Conservation (phyloP, 2,888 invertebrate species). For the Acleris sparsana region DNA sequence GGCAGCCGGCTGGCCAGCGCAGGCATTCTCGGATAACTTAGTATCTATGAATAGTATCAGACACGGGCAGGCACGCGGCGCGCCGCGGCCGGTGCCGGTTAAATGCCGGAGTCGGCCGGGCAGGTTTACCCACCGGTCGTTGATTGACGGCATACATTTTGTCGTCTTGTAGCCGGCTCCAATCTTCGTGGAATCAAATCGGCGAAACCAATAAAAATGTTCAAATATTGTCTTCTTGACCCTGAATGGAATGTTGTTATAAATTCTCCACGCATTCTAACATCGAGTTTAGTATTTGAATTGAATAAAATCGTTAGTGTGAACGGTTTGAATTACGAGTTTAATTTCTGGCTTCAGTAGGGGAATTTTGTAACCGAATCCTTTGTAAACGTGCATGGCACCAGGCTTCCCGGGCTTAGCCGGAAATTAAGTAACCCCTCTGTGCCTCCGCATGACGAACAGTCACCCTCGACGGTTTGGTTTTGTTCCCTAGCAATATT, state of each 20-base stretch:
- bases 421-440: slow-evolving; percentile 75
- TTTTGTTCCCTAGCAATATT: slow-evolving; percentile 76
- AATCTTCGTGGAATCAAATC: slow-evolving; percentile 6
- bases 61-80: slow-evolving; percentile 59
- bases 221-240: slow-evolving; percentile 12
- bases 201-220: slow-evolving; percentile 1
- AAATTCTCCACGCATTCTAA: slow-evolving; percentile 10
- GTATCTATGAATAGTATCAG: slow-evolving; percentile 64
- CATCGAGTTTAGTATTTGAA: not conserved
- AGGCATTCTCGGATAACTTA: slow-evolving; percentile 40
- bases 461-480: slow-evolving; percentile 61
- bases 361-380: slow-evolving; percentile 47
- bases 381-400: slow-evolving; percentile 43
- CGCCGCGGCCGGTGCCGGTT: slow-evolving; percentile 75
- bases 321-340: slow-evolving; percentile 1
- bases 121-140: slow-evolving; percentile 70
- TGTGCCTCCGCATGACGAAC: slow-evolving; percentile 42
- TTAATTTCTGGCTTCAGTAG: slow-evolving; percentile 29
- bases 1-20: slow-evolving; percentile 25
- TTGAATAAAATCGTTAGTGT: not conserved
- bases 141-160: slow-evolving; percentile 75
- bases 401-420: slow-evolving; percentile 63
- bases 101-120: slow-evolving; percentile 71
- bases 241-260: slow-evolving; percentile 13
- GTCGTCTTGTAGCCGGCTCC: slow-evolving; percentile 38